Conservation (phyloP, 2,797 vertebrate species). For the Chromis chromis region DNA sequence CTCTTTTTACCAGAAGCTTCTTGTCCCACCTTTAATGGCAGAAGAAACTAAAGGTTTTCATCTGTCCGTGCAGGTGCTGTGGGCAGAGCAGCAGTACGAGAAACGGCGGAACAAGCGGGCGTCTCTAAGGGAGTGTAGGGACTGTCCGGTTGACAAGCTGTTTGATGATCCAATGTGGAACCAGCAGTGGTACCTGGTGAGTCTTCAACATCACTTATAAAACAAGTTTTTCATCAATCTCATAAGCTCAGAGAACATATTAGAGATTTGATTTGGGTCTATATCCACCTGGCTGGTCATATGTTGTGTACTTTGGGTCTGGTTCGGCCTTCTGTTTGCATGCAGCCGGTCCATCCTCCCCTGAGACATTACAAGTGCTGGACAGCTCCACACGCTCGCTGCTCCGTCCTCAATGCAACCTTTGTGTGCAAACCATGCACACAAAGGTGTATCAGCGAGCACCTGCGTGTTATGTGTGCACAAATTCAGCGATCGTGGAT, state of each 20-base stretch:
- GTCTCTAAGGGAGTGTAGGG: constrained; percentile 77
- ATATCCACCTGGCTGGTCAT: constrained; percentile 22
- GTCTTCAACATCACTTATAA: constrained; percentile 50
- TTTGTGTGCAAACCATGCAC: neutral
- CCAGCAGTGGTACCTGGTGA: constrained; percentile 99
- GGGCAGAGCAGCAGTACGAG: constrained; percentile 98
- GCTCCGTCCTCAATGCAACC: neutral
- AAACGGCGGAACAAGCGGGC: constrained; percentile 91
- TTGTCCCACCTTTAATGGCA: neutral
- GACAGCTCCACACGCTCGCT: constrained; percentile 25
- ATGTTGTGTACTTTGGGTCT: constrained; percentile 20
- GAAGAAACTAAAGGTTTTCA: neutral
- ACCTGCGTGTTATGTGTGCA: neutral
- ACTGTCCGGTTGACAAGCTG: constrained; percentile 88
- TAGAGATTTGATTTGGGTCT: constrained; percentile 1
- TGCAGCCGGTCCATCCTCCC: constrained; percentile 29
- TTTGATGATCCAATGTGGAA: constrained; percentile 99
- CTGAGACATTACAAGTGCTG: constrained; percentile 16
- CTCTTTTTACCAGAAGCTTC: neutral
- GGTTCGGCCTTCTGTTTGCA: constrained; percentile 44
- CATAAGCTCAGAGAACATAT: too few species aligned
- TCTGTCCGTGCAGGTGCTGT: constrained; percentile 87
- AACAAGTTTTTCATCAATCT: neutral
- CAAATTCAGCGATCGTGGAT: neutral
- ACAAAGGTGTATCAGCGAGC: neutral